Evolutionary conservation across 2,888 invertebrate species (phyloP).

Genomic region (Drosophila ustulata): DNA sequence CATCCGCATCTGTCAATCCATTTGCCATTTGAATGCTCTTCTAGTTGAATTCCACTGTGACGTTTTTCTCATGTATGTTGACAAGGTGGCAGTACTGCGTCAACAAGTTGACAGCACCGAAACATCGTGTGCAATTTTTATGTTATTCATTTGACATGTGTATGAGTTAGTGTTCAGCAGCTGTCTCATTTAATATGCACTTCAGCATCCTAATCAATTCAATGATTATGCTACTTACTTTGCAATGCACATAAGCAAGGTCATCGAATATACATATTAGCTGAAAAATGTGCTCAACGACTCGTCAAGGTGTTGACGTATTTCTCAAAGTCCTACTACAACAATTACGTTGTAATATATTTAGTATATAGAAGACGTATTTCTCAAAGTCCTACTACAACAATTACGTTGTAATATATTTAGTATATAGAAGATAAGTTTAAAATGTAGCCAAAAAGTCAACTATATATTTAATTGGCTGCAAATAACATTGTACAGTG

Average conservation of each 20-base stretch:
- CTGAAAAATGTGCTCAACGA: too few relatives aligned
- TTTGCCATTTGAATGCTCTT: conserved; percentile 26
- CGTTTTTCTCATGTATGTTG: background rate
- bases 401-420: too few relatives aligned
- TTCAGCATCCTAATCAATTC: background rate
- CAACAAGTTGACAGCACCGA: background rate
- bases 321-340: too few relatives aligned
- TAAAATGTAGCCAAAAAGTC: background rate
- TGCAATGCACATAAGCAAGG: background rate
- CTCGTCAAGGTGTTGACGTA: too few relatives aligned
- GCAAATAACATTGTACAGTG: conserved; percentile 14
- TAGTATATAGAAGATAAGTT: too few relatives aligned
- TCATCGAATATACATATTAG: background rate
- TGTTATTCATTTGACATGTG: background rate
- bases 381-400: too few relatives aligned
- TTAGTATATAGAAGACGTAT: too few relatives aligned
- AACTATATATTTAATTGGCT: background rate
- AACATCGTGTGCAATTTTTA: background rate
- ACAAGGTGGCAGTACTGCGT: conserved; percentile 3
- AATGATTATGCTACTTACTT: background rate
- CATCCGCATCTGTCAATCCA: conserved; percentile 13
- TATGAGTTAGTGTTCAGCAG: background rate
- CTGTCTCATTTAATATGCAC: background rate
- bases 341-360: too few relatives aligned
- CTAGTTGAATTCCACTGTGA: conserved; percentile 34